Evolutionary conservation across 2,113 vertebrate species (phyloP).

Genomic region (Tonatia bakeri): DNA sequence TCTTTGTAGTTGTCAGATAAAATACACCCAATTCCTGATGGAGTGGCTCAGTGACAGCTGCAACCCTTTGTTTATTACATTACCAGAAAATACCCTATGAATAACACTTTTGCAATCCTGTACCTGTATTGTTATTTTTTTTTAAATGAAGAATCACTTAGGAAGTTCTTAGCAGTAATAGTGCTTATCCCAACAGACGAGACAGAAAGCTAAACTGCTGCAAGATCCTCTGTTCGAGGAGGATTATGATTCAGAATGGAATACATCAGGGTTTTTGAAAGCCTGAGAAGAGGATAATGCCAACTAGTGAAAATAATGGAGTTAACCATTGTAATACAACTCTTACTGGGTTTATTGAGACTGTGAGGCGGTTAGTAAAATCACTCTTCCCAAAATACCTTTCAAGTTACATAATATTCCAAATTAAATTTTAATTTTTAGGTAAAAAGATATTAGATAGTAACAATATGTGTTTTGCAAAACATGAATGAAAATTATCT

Average conservation of each 20-base stretch:
- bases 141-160: conserved; percentile 46
- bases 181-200: conserved; percentile 21
- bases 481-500: neutral
- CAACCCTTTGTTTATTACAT: conserved; percentile 61
- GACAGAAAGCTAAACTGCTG: conserved; percentile 44
- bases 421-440: neutral
- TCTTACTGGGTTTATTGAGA: conserved; percentile 9
- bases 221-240: conserved; percentile 29
- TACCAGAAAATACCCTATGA: conserved; percentile 39
- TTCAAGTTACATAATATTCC: neutral
- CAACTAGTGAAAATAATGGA: conserved; percentile 37
- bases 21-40: conserved; percentile 56
- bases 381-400: neutral
- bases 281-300: conserved; percentile 3
- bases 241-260: conserved; percentile 27
- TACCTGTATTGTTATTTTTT: conserved; percentile 36
- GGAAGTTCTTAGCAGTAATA: conserved; percentile 51
- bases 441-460: neutral
- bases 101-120: conserved; percentile 34
- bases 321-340: neutral
- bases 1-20: conserved; percentile 56
- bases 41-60: conserved; percentile 42
- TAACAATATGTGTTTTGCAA: neutral
- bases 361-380: neutral
- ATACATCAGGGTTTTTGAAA: conserved; percentile 38